Percentiles rank a stretch among this genome's conserved stretches.
Conservation (phyloP, 2,113 vertebrate species). For the Melospiza melodia region DNA sequence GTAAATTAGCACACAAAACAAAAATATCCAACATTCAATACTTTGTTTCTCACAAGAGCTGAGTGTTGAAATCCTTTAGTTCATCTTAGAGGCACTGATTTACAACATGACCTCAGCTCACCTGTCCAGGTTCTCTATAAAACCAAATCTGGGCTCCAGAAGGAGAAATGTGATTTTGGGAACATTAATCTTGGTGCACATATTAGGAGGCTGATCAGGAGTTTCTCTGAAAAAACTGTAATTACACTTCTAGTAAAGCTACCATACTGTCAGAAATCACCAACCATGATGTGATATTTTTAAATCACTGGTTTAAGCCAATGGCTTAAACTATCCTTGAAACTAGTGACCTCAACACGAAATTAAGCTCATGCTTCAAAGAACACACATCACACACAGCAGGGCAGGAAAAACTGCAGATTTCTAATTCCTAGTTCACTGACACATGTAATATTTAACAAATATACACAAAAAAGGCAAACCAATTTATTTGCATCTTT, state of each 20-base stretch:
- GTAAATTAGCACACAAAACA: neutral
- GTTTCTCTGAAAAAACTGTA: neutral
- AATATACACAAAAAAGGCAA: neutral
- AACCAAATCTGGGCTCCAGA: neutral
- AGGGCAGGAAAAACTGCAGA: neutral
- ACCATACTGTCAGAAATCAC: neutral
- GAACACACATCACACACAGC: fast-evolving
- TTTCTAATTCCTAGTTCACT: neutral
- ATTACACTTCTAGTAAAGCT: neutral
- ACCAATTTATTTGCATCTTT: neutral
- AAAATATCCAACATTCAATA: neutral
- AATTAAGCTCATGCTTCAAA: neutral
- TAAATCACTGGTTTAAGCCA: neutral
- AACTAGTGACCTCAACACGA: neutral
- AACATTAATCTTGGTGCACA: neutral
- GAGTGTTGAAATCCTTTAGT: neutral
- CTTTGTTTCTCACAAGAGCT: neutral
- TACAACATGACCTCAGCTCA: neutral
- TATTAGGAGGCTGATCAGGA: neutral
- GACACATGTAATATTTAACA: neutral
- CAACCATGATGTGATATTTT: neutral
- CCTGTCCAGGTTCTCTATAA: neutral
- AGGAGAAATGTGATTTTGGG: neutral
- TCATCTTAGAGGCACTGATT: neutral
- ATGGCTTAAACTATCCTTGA: neutral